These are phyloP conservation scores for Chelidonichthys spinosus DNA, from an alignment of 2,797 vertebrate genomes.

Conservation along the genomic window DNA sequence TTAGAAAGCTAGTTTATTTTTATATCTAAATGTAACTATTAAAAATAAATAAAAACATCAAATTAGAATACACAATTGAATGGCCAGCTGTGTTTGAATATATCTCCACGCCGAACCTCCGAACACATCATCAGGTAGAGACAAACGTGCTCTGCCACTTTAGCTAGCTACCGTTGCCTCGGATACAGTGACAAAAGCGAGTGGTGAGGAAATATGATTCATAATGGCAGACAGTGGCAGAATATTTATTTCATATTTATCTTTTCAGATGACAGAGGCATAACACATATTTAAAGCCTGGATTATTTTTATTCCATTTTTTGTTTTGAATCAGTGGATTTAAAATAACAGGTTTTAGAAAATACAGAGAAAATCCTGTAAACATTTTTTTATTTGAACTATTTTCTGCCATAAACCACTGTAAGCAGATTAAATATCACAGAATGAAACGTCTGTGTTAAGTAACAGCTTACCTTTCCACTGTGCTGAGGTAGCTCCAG, in stretches of 20 bases:
- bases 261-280: not conserved
- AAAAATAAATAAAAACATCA: not conserved
- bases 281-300: not conserved
- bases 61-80: not conserved
- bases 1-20: not conserved
- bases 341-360: not conserved
- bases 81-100: not conserved
- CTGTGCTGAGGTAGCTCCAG: conserved; percentile 98
- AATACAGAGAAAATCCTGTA: not conserved
- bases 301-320: not conserved
- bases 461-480: conserved; percentile 88
- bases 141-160: not conserved
- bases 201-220: not conserved
- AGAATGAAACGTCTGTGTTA: not conserved
- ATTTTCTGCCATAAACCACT: not conserved
- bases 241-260: not conserved
- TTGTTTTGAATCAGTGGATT: not conserved
- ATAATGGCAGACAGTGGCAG: not conserved
- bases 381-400: not conserved
- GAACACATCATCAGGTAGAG: not conserved
- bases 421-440: not conserved
- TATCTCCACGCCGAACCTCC: not conserved
- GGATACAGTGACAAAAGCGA: not conserved
- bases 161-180: not conserved
- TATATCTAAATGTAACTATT: not conserved